Evolutionary conservation across 2,797 vertebrate genomes (phyloP), one percentile per base, ranked within the genome.

Genomic region (Diplodus sargus): DNA sequence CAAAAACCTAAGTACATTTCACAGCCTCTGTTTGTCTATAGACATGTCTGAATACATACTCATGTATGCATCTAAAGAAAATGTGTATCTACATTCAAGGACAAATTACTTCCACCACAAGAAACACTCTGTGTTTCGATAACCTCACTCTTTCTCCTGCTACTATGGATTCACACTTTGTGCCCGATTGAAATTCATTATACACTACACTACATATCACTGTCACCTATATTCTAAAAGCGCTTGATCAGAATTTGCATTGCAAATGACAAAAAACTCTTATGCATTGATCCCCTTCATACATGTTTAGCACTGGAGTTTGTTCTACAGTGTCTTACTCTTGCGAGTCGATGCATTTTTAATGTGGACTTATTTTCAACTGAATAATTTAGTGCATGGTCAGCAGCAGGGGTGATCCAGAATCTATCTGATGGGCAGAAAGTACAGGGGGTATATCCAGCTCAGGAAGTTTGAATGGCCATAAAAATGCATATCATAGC

Each of bases 371-470:
- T 94, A 94, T 93, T 93, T 94, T 91, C 84, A 92, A 56, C 76
- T 94, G 92, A 95, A 95, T 95, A 94, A 95, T 95, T 95, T 92
- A 94, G 87, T 87, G 91, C 89, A 79, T 79, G 86, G 91, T 93
- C 93, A 93, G 91, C 91, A 93, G 87, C 77, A 62, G 81, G 82
- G 87, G 88, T 86, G 80, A 93, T 91, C 86, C 85, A 84, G 84
- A 88, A 91, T 89, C 88, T 82, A 89, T 87, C 85, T 88, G 88
- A 90, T 90, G 83, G 85, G 70, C 76, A 73, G 58, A 71, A 74
- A 63, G 85, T 76, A 82, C 42, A 59, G 58, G 69, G 76, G 80
- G 68, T 82, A 76, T 75, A 85, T 85, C 69, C 70, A 78, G 52
- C 68, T 75, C 73, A 84, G 85, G 79, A 86, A 89, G 67, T 87